Conservation (phyloP, 2,888 invertebrate species). For the Spilarctia lutea region DNA sequence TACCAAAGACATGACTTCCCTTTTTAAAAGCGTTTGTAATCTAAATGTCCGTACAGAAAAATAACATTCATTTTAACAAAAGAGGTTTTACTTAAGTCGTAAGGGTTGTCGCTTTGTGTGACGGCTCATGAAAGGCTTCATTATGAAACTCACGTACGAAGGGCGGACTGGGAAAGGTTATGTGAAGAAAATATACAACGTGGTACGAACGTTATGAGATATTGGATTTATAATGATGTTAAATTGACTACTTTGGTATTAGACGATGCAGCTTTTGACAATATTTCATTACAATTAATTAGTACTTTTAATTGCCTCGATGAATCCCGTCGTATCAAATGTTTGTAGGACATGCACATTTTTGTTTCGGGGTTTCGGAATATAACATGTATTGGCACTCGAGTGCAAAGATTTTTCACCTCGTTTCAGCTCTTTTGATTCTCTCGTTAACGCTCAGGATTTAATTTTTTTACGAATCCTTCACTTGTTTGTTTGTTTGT, state of each 20-base stretch:
- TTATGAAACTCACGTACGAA: conserved; percentile 32
- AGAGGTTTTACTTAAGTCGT: conserved; percentile 16
- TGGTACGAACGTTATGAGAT: not conserved
- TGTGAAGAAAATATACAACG: not conserved
- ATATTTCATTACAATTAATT: no score
- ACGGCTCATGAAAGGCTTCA: conserved; percentile 16
- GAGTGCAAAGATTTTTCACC: no score
- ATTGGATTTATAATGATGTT: not conserved
- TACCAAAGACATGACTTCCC: not conserved
- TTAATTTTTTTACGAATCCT: no score
- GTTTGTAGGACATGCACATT: no score
- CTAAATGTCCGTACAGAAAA: not conserved
- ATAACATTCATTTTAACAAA: conserved; percentile 27
- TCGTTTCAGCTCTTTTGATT: no score
- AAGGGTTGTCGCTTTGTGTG: conserved; percentile 12
- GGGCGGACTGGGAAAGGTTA: not conserved
- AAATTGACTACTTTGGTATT: not conserved
- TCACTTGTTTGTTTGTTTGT: no score
- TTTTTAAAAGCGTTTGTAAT: conserved; percentile 2
- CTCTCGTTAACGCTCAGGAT: no score
- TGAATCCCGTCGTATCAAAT: no score
- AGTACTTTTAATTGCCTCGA: no score
- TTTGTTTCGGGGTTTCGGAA: no score
- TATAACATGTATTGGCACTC: no score
- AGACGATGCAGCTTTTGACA: not conserved